Evolutionary conservation across 2,888 invertebrate genomes (phyloP), one percentile per base, ranked within the genome.

Genomic region (Bedellia somnulentella): DNA sequence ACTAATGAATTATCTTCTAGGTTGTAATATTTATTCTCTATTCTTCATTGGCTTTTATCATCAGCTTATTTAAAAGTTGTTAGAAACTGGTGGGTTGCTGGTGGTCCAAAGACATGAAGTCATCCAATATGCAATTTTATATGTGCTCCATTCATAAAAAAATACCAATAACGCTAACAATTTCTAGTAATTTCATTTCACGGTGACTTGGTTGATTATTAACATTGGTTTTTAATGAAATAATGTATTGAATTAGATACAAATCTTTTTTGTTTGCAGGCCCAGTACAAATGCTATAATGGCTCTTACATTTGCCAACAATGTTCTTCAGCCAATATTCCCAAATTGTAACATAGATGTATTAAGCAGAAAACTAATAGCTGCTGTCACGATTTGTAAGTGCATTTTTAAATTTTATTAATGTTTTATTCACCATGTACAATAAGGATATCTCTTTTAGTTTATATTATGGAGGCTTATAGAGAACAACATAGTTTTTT

Each of bases 211-310:
- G n/a, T 21, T 21, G 21, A 2, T 21, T 3, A 3, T 21, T 2
- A 21, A 21, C n/a, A 21, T 21, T n/a, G n/a, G n/a, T n/a, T 21
- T 21, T 21, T 3, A 3, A 21, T 21, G n/a, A 21, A 10, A 21
- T 2, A 21, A 21, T 10, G 8, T 21, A 21, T 21, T 9, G 29
- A 12, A 18, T 9, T 4, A 13, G 14, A 5, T 13, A n/a, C 26
- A 9, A 5, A 12, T 11, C 26, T 9, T 28, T 16, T 17, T 16
- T 34, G 34, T 34, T 56, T 50, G 27, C 61, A 93, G 94, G 35
- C 97, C 97, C 11, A 93, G 93, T 30, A 93, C 94, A 21, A 95
- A 95, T 67, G 96, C 96, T n/a, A 94, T 96, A 30, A 93, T 93
- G 86, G 88, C 90, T 2, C 63, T 97, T 40, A 96, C 96, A 12